Percentiles rank a stretch among this genome's conserved stretches.
These are phyloP conservation scores for Disparrhopalites patrizii DNA, from an alignment of 2,888 invertebrate species.

Conservation along the genomic window DNA sequence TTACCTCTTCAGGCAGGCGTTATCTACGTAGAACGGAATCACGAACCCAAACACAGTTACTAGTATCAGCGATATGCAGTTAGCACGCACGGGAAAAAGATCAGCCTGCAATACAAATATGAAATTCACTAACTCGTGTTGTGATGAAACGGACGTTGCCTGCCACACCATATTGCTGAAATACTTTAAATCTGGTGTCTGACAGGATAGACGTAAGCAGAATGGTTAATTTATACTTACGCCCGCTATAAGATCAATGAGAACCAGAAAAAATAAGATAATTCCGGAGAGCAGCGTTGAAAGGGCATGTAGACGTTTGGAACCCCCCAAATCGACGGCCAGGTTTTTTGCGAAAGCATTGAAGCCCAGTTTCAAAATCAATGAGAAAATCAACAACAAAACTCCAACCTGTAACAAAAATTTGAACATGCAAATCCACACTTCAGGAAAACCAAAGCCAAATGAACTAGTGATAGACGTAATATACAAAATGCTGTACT, in stretches of 20 bases:
- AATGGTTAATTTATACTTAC: too few relatives aligned
- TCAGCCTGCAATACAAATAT: constrained; percentile 36
- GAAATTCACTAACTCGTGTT: too few relatives aligned
- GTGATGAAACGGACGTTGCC: too few relatives aligned
- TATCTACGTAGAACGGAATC: constrained; percentile 27
- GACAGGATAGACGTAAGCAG: too few relatives aligned
- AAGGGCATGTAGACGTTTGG: constrained; percentile 55
- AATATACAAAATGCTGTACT: constrained; percentile 22
- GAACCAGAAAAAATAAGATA: constrained; percentile 53
- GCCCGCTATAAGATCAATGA: constrained; percentile 53
- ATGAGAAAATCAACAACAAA: constrained; percentile 34
- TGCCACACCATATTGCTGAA: too few relatives aligned
- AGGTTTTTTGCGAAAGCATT: constrained; percentile 50
- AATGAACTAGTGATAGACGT: too few relatives aligned
- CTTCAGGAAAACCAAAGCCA: too few relatives aligned
- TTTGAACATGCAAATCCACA: too few relatives aligned
- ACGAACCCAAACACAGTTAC: constrained; percentile 38
- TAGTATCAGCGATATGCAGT: constrained; percentile 27
- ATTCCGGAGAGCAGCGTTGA: constrained; percentile 53
- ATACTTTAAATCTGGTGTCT: too few relatives aligned
- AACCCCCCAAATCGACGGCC: constrained; percentile 57
- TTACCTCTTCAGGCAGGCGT: constrained; percentile 38
- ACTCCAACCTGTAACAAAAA: constrained; percentile 30
- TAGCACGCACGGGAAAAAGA: constrained; percentile 37
- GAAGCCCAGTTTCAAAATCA: constrained; percentile 43